Percentiles rank a stretch among this genome's conserved stretches.
These are phyloP conservation scores for Leptura quadrifasciata DNA, from an alignment of 2,888 invertebrate species.

Conservation along the genomic window DNA sequence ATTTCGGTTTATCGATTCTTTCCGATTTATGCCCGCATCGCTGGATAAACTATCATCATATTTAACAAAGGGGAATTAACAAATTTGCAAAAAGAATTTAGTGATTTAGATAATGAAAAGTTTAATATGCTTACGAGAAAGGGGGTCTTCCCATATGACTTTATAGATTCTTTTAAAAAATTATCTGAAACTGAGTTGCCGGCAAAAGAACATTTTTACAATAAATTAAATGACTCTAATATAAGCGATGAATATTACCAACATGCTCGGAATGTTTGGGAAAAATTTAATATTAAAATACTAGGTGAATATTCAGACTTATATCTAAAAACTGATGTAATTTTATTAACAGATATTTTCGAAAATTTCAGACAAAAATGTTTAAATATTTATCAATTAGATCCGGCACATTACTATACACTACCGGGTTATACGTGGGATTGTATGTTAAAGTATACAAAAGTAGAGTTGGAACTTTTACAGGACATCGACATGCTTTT, in stretches of 20 bases:
- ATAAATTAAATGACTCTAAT: neutral
- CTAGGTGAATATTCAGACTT: too few relatives aligned
- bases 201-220: too few relatives aligned
- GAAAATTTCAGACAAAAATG: too few relatives aligned
- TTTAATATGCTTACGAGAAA: neutral
- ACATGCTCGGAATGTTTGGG: neutral
- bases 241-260: neutral
- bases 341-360: too few relatives aligned
- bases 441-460: neutral
- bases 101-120: neutral
- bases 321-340: too few relatives aligned
- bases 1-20: too few relatives aligned
- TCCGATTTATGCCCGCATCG: too few relatives aligned
- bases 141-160: neutral
- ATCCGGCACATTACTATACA: neutral
- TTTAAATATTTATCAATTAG: neutral
- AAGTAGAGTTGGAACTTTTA: constrained; percentile 1
- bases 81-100: too few relatives aligned
- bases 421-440: neutral
- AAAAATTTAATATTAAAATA: neutral
- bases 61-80: too few relatives aligned
- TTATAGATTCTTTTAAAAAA: too few relatives aligned
- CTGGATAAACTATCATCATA: too few relatives aligned
- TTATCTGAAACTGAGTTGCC: too few relatives aligned
- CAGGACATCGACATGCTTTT: neutral